Evolutionary conservation across 2,113 vertebrate species (phyloP), one percentile per base, ranked within the genome.

Genomic region (Xiphophorus hellerii): DNA sequence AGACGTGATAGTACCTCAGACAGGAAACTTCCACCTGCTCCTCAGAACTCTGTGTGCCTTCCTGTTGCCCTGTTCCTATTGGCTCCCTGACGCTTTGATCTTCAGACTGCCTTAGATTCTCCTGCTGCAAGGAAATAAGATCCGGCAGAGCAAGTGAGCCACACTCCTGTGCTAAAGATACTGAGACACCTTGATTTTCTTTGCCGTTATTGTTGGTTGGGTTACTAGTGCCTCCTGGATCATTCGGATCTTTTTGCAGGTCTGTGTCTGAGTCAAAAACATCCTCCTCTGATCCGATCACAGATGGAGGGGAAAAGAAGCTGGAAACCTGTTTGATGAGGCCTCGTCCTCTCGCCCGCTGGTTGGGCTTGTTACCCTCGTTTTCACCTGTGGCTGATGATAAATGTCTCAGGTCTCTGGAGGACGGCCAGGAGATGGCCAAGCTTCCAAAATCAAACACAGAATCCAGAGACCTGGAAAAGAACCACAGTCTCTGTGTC

Each of bases 381-480:
- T 69, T 83, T 83, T 92, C 77, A 10, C 87, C 92, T 3, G 86
- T 28, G 31, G 84, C 82, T 62, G 90, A 31, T 0, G 82, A 87
- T 66, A 92, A 85, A 77, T 81, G 88, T 91, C 84, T 20, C 66
- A 95, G 69, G 69, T 95, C 90, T 81, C 93, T 87, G 87, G 90
- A 90, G 75, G 71, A 84, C 22, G 75, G 90, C 27, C 92, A 71
- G 14, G 90, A 92, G 69, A 92, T 75, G 54, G 85, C 76, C 61
- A 92, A 75, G 86, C 90, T 68, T 2, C 91, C 89, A 17, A 95
- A 92, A 74, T 95, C 84, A 17, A 94, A 90, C 62, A 94, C 89
- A 0, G 93, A 96, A 76, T 95, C 92, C 83, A 96, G 87, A 76
- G 95, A 96, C 88, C 93, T 85, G 79, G 95, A 96, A 85, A 96